Evolutionary conservation across 2,797 vertebrate genomes (phyloP).

Genomic region (Silurus aristotelis): DNA sequence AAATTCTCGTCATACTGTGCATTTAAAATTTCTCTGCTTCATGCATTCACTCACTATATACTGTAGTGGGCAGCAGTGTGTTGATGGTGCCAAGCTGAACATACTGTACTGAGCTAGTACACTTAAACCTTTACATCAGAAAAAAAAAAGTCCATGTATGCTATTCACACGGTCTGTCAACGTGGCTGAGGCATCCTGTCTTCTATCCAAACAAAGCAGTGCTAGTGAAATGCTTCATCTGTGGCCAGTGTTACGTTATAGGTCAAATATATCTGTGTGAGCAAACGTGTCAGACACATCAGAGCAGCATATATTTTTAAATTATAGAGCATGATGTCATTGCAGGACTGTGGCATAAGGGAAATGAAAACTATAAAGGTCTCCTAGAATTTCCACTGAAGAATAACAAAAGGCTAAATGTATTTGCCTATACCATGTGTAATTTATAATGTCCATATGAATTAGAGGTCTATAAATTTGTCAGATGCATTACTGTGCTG

Average conservation of each 20-base stretch:
- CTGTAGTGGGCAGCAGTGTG: conserved; percentile 62
- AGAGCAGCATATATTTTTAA: neutral
- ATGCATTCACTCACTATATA: conserved; percentile 36
- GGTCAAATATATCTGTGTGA: conserved; percentile 17
- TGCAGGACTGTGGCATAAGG: neutral
- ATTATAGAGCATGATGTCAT: neutral
- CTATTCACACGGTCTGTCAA: conserved; percentile 44
- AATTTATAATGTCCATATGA: neutral
- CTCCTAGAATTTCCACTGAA: neutral
- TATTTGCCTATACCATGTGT: neutral
- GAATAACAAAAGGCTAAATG: neutral
- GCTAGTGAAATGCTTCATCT: conserved; percentile 9
- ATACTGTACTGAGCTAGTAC: neutral
- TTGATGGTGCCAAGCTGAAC: conserved; percentile 44
- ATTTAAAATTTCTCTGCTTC: neutral
- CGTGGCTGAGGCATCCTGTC: conserved; percentile 72
- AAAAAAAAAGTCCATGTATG: conserved; percentile 42
- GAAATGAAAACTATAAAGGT: neutral
- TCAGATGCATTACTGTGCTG: conserved; percentile 16
- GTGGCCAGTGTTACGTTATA: conserved; percentile 12
- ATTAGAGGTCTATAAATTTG: conserved; percentile 19
- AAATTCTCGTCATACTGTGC: neutral
- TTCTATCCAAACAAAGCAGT: conserved; percentile 35
- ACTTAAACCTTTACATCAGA: conserved; percentile 61
- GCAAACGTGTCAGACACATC: neutral